A percentile compares a stretch with the other conserved stretches of the same genome.
These are phyloP conservation scores for Drosophila albomicans DNA, from an alignment of 1,140 invertebrate species.

Conservation along the genomic window DNA sequence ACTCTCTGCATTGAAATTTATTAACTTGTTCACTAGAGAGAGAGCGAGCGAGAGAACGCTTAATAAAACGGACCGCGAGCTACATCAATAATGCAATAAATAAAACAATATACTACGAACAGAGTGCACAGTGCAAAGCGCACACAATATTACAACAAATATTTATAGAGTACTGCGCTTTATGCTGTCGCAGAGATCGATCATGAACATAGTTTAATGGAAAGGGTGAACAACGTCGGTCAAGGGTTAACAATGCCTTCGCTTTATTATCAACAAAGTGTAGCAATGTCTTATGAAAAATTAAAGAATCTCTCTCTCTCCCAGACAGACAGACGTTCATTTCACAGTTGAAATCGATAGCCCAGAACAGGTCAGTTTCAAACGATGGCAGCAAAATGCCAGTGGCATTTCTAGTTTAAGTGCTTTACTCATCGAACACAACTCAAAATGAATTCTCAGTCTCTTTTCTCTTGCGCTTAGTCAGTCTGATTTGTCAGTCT, in stretches of 20 bases:
- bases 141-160: not conserved
- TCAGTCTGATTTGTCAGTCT: conserved; percentile 6
- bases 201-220: not conserved
- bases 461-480: not conserved
- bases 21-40: conserved; percentile 53
- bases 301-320: not conserved
- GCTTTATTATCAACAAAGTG: not conserved
- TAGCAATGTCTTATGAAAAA: not conserved
- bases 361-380: conserved; percentile 15
- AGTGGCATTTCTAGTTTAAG: conserved; percentile 4
- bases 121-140: not conserved
- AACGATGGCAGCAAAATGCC: conserved; percentile 8
- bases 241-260: not conserved
- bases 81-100: conserved; percentile 18
- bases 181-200: not conserved
- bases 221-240: no score
- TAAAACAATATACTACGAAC: conserved; percentile 8
- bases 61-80: conserved; percentile 42
- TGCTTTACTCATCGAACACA: not conserved
- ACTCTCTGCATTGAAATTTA: conserved; percentile 54
- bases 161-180: not conserved
- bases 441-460: conserved; percentile 2
- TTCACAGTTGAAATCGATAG: conserved; percentile 8
- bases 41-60: conserved; percentile 43
- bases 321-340: not conserved